phyloP scores from a whole-genome alignment of 2,797 vertebrate species.

The Poecilia wingei region DNA sequence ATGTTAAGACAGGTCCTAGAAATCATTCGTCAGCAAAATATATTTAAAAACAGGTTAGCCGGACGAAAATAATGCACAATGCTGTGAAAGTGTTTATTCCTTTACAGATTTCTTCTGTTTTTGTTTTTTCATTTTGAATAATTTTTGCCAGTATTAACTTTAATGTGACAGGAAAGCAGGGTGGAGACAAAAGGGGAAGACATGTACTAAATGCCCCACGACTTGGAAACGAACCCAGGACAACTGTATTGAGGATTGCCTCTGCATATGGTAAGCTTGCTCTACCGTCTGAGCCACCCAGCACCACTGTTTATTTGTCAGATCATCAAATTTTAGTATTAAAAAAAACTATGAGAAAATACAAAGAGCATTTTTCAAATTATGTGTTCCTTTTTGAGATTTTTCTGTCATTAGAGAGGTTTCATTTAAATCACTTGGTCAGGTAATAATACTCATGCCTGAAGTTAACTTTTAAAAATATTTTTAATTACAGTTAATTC shows the following conservation, averaged over 20 bases:
- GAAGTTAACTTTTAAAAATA: background rate
- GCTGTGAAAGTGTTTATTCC: background rate
- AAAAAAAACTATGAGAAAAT: background rate
- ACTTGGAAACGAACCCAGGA: background rate
- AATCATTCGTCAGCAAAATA: slow-evolving; percentile 12
- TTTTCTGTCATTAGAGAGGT: background rate
- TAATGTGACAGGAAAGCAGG: background rate
- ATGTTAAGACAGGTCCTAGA: slow-evolving; percentile 22
- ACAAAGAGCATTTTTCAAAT: background rate
- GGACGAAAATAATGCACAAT: background rate
- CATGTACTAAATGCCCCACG: background rate
- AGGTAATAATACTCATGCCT: background rate
- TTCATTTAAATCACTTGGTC: background rate
- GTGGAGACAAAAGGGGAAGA: background rate
- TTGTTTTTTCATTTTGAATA: background rate
- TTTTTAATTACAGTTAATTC: background rate
- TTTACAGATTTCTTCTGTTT: background rate
- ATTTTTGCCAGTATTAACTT: background rate
- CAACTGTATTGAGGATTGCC: background rate
- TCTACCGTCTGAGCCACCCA: background rate
- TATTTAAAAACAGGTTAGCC: background rate
- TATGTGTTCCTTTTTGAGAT: background rate
- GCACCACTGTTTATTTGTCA: background rate
- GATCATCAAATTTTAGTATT: background rate
- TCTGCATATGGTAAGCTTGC: background rate